Evolutionary conservation across 2,888 invertebrate species (phyloP).

Genomic region (Sturmia bella): DNA sequence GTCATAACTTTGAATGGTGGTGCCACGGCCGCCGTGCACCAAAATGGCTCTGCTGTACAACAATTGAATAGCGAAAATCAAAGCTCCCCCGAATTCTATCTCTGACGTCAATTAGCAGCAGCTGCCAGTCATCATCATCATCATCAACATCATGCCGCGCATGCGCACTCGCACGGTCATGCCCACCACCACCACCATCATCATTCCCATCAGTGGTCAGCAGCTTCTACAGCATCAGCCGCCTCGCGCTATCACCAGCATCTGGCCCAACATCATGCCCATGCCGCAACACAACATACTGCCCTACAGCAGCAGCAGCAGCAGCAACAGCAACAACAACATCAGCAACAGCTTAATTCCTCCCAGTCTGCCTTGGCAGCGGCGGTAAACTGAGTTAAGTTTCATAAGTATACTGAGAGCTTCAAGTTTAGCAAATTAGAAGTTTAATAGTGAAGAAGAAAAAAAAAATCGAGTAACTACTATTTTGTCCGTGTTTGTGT

Average conservation of each 20-base stretch:
- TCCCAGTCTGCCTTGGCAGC: conserved; percentile 47
- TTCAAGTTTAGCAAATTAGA: conserved; percentile 60
- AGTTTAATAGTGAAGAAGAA: conserved; percentile 2
- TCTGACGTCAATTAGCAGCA: conserved; percentile 81
- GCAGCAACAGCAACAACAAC: conserved; percentile 62
- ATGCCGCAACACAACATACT: conserved; percentile 32
- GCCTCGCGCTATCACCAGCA: conserved; percentile 61
- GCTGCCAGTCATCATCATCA: conserved; percentile 71
- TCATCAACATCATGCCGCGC: conserved; percentile 48
- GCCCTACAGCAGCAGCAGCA: conserved; percentile 58
- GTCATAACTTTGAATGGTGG: conserved; percentile 61
- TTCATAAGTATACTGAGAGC: conserved; percentile 58
- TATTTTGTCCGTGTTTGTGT: conserved; percentile 30
- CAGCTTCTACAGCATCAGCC: conserved; percentile 63
- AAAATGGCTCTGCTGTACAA: conserved; percentile 67
- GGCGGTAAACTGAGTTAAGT: conserved; percentile 64
- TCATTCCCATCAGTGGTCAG: conserved; percentile 69
- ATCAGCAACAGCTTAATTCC: conserved; percentile 59
- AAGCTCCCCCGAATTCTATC: conserved; percentile 82
- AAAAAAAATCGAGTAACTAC: conserved; percentile 4
- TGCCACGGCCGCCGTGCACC: conserved; percentile 10
- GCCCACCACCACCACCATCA: conserved; percentile 58
- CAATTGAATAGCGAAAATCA: conserved; percentile 80
- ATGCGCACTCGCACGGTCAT: conserved; percentile 62
- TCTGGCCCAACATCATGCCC: conserved; percentile 66